These are phyloP conservation scores for Euwallacea fornicatus DNA, from an alignment of 1,140 invertebrate species.

Conservation along the genomic window DNA sequence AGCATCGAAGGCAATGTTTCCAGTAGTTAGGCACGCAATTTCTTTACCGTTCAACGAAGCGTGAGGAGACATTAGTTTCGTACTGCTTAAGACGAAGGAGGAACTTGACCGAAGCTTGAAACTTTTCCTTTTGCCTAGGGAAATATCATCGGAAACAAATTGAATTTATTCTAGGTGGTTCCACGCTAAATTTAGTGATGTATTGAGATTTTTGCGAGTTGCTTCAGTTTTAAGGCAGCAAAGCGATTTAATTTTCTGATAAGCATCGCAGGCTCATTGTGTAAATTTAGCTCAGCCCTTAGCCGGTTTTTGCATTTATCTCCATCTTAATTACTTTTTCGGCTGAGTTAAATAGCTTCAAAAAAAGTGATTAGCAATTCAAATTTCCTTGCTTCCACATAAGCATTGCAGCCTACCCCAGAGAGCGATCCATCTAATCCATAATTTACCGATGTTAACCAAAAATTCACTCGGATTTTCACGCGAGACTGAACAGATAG, in stretches of 20 bases:
- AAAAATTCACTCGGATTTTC: no score
- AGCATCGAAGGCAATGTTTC: constrained; percentile 35
- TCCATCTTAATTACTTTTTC: constrained; percentile 16
- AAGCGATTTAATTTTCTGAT: constrained; percentile 15
- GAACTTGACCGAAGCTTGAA: constrained; percentile 12
- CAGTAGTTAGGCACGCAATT: constrained; percentile 32
- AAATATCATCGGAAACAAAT: neutral
- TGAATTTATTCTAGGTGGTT: no score
- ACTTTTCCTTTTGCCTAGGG: neutral
- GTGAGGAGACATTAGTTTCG: constrained; percentile 4
- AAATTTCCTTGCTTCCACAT: neutral
- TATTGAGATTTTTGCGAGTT: constrained; percentile 9
- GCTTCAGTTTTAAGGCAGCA: neutral
- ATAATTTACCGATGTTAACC: no score
- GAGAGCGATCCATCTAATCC: no score
- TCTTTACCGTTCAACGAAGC: constrained; percentile 25
- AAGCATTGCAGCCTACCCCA: no score
- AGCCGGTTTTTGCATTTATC: constrained; percentile 14
- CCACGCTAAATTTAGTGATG: neutral
- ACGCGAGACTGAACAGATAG: no score
- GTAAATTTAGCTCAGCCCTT: constrained; percentile 14
- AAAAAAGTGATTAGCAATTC: constrained; percentile 4
- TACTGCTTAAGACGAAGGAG: constrained; percentile 7
- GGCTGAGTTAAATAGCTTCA: neutral
- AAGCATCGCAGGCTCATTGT: constrained; percentile 3